Evolutionary conservation across 2,888 invertebrate genomes (phyloP).

Genomic region (Orchesellides sinensis): DNA sequence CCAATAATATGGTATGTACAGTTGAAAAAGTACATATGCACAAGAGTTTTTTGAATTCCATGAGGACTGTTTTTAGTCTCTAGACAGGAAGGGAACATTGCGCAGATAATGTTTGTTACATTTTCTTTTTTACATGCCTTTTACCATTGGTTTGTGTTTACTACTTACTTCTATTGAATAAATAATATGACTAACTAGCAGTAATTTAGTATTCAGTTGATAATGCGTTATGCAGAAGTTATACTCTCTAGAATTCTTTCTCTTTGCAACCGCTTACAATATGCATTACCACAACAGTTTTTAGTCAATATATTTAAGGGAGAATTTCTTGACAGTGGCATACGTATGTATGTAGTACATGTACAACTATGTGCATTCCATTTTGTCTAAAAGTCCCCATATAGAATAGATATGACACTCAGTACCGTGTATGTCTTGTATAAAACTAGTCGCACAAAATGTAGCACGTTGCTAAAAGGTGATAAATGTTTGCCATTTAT

Average conservation of each 20-base stretch:
- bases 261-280: not conserved
- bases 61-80: constrained; percentile 6
- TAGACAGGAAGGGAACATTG: constrained; percentile 4
- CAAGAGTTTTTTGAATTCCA: not conserved
- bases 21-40: not conserved
- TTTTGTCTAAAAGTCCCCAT: no score
- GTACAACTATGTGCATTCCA: not conserved
- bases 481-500: constrained; percentile 71
- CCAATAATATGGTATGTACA: not conserved
- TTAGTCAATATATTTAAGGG: not conserved
- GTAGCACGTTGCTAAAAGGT: constrained; percentile 70
- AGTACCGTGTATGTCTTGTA: not conserved
- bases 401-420: no score
- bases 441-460: constrained; percentile 51
- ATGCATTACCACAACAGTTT: not conserved
- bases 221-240: not conserved
- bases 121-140: not conserved
- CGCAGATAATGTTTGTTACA: constrained; percentile 6
- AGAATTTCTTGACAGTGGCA: not conserved
- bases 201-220: constrained; percentile 2
- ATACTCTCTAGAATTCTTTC: not conserved
- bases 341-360: not conserved
- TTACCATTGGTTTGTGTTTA: constrained; percentile 7
- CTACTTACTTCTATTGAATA: constrained; percentile 8
- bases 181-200: constrained; percentile 20